These are phyloP conservation scores for Limnephilus marmoratus DNA, from an alignment of 2,888 invertebrate species.

Conservation along the genomic window DNA sequence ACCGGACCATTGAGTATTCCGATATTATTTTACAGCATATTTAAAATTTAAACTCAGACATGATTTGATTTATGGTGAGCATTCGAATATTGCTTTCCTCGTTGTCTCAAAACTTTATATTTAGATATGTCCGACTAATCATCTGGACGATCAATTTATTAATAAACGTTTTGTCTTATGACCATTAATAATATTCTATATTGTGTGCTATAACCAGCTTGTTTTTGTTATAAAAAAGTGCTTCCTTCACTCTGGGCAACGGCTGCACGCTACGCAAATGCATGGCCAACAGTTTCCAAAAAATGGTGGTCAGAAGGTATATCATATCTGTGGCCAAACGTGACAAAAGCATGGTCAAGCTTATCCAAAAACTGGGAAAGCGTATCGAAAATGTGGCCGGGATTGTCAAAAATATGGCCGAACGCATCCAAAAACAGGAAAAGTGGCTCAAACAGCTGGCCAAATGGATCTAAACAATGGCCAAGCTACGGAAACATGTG, in stretches of 20 bases:
- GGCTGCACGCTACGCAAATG: conserved; percentile 49
- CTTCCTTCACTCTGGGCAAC: conserved; percentile 50
- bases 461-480: background rate
- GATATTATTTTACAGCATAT: too few relatives aligned
- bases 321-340: conserved; percentile 18
- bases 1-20: too few relatives aligned
- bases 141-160: too few relatives aligned
- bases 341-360: conserved; percentile 8
- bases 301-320: background rate
- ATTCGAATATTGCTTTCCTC: too few relatives aligned
- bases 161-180: background rate
- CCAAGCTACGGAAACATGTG: background rate
- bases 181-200: background rate
- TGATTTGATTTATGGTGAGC: too few relatives aligned
- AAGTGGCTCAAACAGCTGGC: background rate
- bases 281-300: conserved; percentile 24
- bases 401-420: conserved; percentile 27
- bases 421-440: background rate
- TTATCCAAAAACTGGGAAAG: background rate
- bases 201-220: background rate
- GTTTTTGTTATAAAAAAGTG: conserved; percentile 43
- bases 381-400: background rate
- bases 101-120: too few relatives aligned
- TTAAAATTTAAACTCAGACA: too few relatives aligned
- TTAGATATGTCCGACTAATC: too few relatives aligned